These are phyloP conservation scores for Carollia perspicillata DNA, from an alignment of 2,113 vertebrate genomes.

Conservation along the genomic window DNA sequence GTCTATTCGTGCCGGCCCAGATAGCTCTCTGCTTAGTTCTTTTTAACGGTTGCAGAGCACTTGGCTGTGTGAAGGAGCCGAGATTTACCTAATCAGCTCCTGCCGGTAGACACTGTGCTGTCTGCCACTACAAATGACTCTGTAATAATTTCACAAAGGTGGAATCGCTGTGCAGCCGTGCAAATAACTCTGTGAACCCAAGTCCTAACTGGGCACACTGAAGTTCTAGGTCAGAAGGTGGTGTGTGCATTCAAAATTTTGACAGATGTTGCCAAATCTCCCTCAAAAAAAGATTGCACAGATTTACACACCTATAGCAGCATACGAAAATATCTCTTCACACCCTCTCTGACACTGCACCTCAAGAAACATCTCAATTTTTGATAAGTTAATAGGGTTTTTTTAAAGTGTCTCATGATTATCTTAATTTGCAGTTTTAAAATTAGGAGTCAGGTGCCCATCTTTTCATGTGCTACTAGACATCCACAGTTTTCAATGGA, in stretches of 20 bases:
- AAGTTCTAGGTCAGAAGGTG: background rate
- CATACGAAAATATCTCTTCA: background rate
- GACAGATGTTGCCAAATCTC: background rate
- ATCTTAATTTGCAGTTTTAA: slow-evolving; percentile 19
- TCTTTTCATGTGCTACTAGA: background rate
- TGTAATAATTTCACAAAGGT: background rate
- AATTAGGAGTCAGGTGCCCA: background rate
- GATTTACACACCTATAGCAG: background rate
- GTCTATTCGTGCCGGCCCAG: background rate
- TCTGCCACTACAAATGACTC: background rate
- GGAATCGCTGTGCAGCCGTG: background rate
- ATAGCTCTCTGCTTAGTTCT: background rate
- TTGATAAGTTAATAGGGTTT: background rate
- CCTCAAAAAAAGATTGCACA: background rate
- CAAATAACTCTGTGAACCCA: background rate
- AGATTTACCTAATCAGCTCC: background rate
- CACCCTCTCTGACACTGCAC: background rate
- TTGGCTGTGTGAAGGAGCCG: background rate
- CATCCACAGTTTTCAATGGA: background rate
- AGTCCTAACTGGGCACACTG: background rate
- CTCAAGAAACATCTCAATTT: background rate
- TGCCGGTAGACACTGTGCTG: background rate
- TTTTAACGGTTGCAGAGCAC: background rate
- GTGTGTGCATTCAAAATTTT: background rate
- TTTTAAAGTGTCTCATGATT: background rate